These are phyloP conservation scores for Chrysaora quinquecirrha DNA, from an alignment of 30 jellyfish, hydroid and myxozoan species.

Conservation along the genomic window DNA sequence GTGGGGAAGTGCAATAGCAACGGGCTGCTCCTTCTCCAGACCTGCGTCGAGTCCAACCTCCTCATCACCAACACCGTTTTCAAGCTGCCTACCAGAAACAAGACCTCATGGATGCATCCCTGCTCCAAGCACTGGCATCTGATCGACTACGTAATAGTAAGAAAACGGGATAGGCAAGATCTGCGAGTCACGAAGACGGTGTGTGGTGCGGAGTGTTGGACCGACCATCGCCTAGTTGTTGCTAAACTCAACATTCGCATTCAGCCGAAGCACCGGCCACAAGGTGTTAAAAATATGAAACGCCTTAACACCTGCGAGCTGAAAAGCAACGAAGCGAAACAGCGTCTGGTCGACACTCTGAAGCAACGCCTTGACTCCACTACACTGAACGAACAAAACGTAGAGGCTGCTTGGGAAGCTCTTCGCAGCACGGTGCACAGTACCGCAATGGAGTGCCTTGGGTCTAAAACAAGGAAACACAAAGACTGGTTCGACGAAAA, in stretches of 20 bases:
- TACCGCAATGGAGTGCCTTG: slow-evolving; percentile 6
- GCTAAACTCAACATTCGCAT: slow-evolving; percentile 15
- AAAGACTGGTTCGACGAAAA: slow-evolving; percentile 62
- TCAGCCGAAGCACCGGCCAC: not conserved
- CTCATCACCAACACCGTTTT: slow-evolving; percentile 35
- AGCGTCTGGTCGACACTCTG: not conserved
- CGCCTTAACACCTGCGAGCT: slow-evolving; percentile 8
- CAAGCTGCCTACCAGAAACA: slow-evolving; percentile 39
- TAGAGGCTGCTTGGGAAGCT: slow-evolving; percentile 57
- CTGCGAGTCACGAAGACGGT: slow-evolving; percentile 15
- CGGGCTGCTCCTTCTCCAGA: slow-evolving; percentile 30
- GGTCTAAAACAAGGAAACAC: slow-evolving; percentile 11
- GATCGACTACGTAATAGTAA: slow-evolving; percentile 25
- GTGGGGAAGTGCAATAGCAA: slow-evolving; percentile 29
- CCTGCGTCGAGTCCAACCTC: slow-evolving; percentile 45
- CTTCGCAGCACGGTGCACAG: not conserved
- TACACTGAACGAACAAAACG: too few relatives aligned
- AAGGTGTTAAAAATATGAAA: not conserved
- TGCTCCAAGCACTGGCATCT: slow-evolving; percentile 69
- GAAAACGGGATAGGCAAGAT: slow-evolving; percentile 7
- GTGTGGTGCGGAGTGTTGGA: slow-evolving; percentile 51
- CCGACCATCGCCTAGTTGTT: slow-evolving; percentile 31
- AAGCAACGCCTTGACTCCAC: not conserved
- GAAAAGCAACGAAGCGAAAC: not conserved
- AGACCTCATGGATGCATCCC: slow-evolving; percentile 65